Evolutionary conservation across 1,140 invertebrate genomes (phyloP), one percentile per base, ranked within the genome.

Genomic region (Papilio polyxenes): DNA sequence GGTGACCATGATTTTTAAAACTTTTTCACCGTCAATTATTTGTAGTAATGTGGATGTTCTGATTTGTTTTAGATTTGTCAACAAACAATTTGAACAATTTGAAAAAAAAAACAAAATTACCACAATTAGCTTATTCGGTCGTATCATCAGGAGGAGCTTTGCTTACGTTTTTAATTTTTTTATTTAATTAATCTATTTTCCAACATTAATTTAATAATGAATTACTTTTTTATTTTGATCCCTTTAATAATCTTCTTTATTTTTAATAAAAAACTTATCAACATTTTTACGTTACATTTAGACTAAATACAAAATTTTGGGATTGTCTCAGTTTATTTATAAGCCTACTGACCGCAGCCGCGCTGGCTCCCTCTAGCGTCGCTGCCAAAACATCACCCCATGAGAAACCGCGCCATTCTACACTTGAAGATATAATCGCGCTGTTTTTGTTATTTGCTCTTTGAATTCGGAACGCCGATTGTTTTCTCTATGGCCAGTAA

Each of bases 341-440:
- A 48, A 23, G n/a, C 62, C 2, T 80, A 59, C 6, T 44, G 31
- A 80, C 59, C 56, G 9, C 40, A 48, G 78, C 78, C 8, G 3
- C 49, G 74, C 53, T 17, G 87, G 86, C 89, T 90, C 89, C 89
- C 89, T 86, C 87, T 84, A 85, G 89, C 84, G 85, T 83, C 76
- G 74, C 86, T 90, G 89, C 88, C 87, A 86, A 84, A 90, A 90
- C 89, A 90, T 82, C 82, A 78, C 89, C 89, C 88, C 88, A 89
- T 89, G 89, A 87, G 88, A 89, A 88, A 90, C 85, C 81, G 81
- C 81, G 85, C 81, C 80, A 89, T 89, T 90, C 87, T 75, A 85
- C 88, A 90, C 89, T 90, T 85, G 74, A 89, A 89, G 88, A 89
- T 90, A 82, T 87, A 90, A 90, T 90, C 89, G 88, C 89, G 85